Evolutionary conservation across 1,140 invertebrate species (phyloP).

Genomic region (Aphelenchoides besseyi): DNA sequence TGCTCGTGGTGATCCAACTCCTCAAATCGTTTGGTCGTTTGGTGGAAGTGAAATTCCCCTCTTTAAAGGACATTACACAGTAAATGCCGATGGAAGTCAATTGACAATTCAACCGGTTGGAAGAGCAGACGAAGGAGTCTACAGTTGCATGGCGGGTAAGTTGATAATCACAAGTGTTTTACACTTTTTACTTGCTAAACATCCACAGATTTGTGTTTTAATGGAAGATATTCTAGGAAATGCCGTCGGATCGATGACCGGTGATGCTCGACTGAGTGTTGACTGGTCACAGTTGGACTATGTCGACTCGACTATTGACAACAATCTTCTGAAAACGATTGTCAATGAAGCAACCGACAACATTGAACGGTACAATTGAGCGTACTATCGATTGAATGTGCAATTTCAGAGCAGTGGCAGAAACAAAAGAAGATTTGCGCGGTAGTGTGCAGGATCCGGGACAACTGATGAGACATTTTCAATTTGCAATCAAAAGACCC

Average conservation of each 20-base stretch:
- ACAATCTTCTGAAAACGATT: slow-evolving; percentile 48
- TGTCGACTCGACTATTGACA: slow-evolving; percentile 46
- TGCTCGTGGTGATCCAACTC: slow-evolving; percentile 47
- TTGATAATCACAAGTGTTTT: too few species aligned
- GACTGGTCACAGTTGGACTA: slow-evolving; percentile 40
- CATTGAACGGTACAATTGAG: slow-evolving; percentile 51
- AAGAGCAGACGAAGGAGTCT: slow-evolving; percentile 45
- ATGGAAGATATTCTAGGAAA: too few species aligned
- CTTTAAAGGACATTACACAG: slow-evolving; percentile 49
- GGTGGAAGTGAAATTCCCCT: slow-evolving; percentile 58
- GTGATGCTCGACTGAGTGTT: slow-evolving; percentile 45
- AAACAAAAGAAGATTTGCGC: slow-evolving; percentile 47
- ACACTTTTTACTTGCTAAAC: too few species aligned
- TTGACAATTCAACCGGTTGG: slow-evolving; percentile 42
- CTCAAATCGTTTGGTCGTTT: slow-evolving; percentile 57
- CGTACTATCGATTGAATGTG: background rate
- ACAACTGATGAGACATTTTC: slow-evolving; percentile 56
- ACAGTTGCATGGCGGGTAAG: slow-evolving; percentile 61
- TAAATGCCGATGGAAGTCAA: slow-evolving; percentile 50
- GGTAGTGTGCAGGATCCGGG: slow-evolving; percentile 28
- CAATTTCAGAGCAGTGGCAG: slow-evolving; percentile 47
- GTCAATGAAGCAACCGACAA: slow-evolving; percentile 56
- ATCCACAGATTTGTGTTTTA: too few species aligned
- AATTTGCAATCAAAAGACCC: slow-evolving; percentile 55
- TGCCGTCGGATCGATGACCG: slow-evolving; percentile 54